Evolutionary conservation across 2,113 vertebrate genomes (phyloP), one percentile per base, ranked within the genome.

Genomic region (Gnathonemus longibarbis): DNA sequence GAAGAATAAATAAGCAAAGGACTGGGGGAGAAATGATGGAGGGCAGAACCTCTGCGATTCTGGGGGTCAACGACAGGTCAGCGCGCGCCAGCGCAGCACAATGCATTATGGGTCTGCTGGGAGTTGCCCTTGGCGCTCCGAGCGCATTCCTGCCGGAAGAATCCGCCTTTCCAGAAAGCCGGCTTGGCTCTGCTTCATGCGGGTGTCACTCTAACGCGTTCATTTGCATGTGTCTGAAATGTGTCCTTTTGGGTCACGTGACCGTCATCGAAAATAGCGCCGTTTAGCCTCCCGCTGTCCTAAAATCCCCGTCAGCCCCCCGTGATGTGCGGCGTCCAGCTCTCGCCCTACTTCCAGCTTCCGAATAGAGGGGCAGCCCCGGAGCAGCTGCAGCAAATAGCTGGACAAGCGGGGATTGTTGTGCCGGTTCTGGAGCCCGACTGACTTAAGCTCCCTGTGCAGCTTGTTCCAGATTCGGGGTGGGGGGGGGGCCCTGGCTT

Each of bases 1-100:
- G 85, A 94, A 93, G 95, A 93, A 94, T 92, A 95, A 93, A 95
- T 94, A 94, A 93, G 93, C 93, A 90, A 92, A 92, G 91, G 90
- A 92, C 56, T 58, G 89, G 24, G 92, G 91, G 87, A 89, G 89
- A 93, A 92, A 92, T 89, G 87, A 94, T 92, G 92, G 93, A 92
- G 93, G 93, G 91, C 89, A 93, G 91, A 92, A 90, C 89, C 45
- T 90, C 88, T 89, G 89, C 90, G 89, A 93, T 93, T 94, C 92
- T 89, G 88, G 90, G 91, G 93, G 93, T 95, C 94, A 95, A 95
- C 91, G 91, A 92, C 90, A 91, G 92, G 92, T 93, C 92, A 94
- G 66, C 90, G 85, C 91, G 92, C 90, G 92, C 56, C 86, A 91
- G 92, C 90, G 91, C 90, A 91, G 92, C 94, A 88, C 62, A 94